Evolutionary conservation across 2,888 invertebrate genomes (phyloP), one percentile per base, ranked within the genome.

Genomic region (Julus scanicus): DNA sequence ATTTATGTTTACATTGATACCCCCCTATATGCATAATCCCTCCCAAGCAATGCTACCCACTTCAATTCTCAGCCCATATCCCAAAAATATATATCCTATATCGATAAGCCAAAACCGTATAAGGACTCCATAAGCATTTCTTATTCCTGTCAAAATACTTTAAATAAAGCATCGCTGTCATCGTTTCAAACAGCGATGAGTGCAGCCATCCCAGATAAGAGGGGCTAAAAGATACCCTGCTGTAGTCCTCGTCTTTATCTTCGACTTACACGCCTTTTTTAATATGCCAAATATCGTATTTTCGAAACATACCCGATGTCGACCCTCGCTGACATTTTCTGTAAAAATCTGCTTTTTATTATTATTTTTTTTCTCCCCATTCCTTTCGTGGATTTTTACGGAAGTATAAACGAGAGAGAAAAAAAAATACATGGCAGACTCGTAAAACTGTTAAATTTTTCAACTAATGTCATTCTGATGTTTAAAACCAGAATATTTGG

Each of bases 121-220:
- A 63, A 63, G 63, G 63, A 63, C n/a, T 63, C 63, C 63, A 63
- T 63, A 63, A 63, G 63, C 63, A n/a, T 63, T 86, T 86, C 49
- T 49, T 86, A 48, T 86, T 86, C 44, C 86, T 86, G 86, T 86
- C 86, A 86, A 86, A 49, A 86, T 86, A 86, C 44, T 86, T 86
- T 86, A 86, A 86, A 86, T 86, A 86, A 86, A 86, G 86, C 86
- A 86, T 86, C n/a, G 48, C 86, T 86, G 86, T 86, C 86, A 86
- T 86, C 86, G 49, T 86, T 85, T 85, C 39, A 85, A 29, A 11
- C n/a, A 85, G 48, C 39, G 40, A 11, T 85, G 39, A 15, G 49
- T 29, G 49, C 48, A 86, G 40, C 86, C 49, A 86, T 48, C 86
- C 44, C 86, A 44, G 86, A 86, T 86, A 86, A 86, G 48, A 49